These are phyloP conservation scores for Pagrus major DNA, from an alignment of 2,113 vertebrate species.

Conservation along the genomic window DNA sequence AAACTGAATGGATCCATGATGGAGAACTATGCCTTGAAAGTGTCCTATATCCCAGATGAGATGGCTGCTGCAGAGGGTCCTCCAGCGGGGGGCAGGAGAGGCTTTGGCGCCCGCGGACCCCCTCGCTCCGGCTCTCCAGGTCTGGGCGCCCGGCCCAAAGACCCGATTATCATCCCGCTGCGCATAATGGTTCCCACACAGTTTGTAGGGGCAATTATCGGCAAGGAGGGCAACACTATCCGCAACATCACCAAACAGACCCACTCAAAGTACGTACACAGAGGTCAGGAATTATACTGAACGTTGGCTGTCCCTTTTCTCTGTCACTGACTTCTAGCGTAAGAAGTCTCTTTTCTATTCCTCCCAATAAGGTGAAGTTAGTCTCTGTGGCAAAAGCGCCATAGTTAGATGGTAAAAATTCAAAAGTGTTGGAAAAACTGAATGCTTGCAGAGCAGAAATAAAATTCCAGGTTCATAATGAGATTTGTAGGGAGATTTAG, in stretches of 20 bases:
- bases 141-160: slow-evolving; percentile 89
- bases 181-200: slow-evolving; percentile 96
- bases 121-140: slow-evolving; percentile 92
- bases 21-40: slow-evolving; percentile 95
- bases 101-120: slow-evolving; percentile 89
- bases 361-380: not conserved
- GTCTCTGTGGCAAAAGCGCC: not conserved
- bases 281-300: slow-evolving; percentile 26
- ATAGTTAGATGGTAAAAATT: not conserved
- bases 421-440: not conserved
- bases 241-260: slow-evolving; percentile 99
- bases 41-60: slow-evolving; percentile 97
- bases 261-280: slow-evolving; percentile 92
- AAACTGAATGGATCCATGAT: slow-evolving; percentile 96
- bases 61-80: slow-evolving; percentile 84
- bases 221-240: slow-evolving; percentile 97
- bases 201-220: slow-evolving; percentile 98
- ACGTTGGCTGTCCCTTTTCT: not conserved
- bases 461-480: not conserved
- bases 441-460: not conserved
- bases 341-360: not conserved
- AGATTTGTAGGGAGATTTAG: not conserved
- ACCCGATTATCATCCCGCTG: slow-evolving; percentile 92
- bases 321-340: not conserved
- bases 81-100: slow-evolving; percentile 86